Evolutionary conservation across 2,113 vertebrate species (phyloP), one percentile per base, ranked within the genome.

Genomic region (Xiphophorus maculatus): DNA sequence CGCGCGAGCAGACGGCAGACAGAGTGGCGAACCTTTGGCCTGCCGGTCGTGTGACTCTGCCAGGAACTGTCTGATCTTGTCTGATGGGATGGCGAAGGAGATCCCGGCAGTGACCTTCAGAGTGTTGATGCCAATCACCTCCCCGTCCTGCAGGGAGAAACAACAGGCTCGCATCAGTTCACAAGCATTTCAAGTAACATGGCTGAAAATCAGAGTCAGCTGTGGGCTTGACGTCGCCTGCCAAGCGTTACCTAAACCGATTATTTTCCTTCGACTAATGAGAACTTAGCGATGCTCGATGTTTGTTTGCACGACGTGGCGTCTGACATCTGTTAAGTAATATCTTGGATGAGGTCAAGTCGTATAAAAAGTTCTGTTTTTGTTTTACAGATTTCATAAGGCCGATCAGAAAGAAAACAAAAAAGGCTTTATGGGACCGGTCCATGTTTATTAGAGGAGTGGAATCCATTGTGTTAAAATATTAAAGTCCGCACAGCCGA

Each of bases 71-170:
- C 96, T 95, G 74, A 99, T 99, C 95, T 99, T 99, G 83, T 99
- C 98, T 0, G 98, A 99, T 0, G 98, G 98, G 89, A 99, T 99
- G 76, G 98, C 98, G 58, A 99, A 99, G 0, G 98, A 99, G 94
- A 99, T 99, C 44, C 98, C 98, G 3, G 98, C 98, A 0, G 98
- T 99, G 69, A 99, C 98, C 90, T 99, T 99, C 83, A 99, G 91
- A 0, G 98, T 99, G 91, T 99, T 99, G 72, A 99, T 99, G 28
- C 98, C 98, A n/a, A 99, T 98, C 81, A 99, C 98, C 86, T 99
- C 98, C 0, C 98, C 98, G 3, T 99, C 98, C 98, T 99, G 85
- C n/a, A 91, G 14, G 27, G 51, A 3, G 3, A 19, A 19, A n/a
- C 8, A n/a, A 37, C 51, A n/a, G 51, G 8, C 7, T 3, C 8